phyloP scores from a whole-genome alignment of 2,797 vertebrate genomes.

The Hippopotamyrus pictus region DNA sequence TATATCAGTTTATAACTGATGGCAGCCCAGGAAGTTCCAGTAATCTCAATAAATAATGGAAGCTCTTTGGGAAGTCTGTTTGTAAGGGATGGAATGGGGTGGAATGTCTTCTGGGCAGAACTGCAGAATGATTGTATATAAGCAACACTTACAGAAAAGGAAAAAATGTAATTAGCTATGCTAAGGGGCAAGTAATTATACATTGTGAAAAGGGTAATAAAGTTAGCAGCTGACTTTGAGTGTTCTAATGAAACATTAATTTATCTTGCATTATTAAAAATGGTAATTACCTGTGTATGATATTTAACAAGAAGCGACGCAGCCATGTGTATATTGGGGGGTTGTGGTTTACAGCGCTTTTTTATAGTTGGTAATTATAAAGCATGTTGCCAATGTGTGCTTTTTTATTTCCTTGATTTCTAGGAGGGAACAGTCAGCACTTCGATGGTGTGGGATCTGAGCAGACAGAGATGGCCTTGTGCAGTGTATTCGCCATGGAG shows the following conservation, averaged over 20 bases:
- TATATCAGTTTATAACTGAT: conserved; percentile 2
- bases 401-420: conserved; percentile 37
- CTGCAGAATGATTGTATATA: conserved; percentile 31
- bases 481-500: conserved; percentile 43
- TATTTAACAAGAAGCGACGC: conserved; percentile 8
- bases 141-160: conserved; percentile 43
- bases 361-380: conserved; percentile 23
- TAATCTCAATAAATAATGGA: conserved; percentile 26
- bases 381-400: conserved; percentile 50
- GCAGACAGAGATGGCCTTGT: conserved; percentile 45
- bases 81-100: conserved; percentile 34
- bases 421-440: conserved; percentile 53
- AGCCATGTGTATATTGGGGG: not conserved
- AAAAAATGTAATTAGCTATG: conserved; percentile 48
- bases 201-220: conserved; percentile 37
- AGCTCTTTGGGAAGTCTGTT: conserved; percentile 29
- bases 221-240: conserved; percentile 35
- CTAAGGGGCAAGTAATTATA: conserved; percentile 42
- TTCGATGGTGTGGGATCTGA: conserved; percentile 39
- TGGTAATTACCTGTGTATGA: conserved; percentile 30
- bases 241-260: conserved; percentile 42
- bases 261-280: conserved; percentile 37
- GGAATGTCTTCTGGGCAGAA: conserved; percentile 19
- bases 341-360: not conserved
- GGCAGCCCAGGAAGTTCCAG: not conserved